Base-by-base conservation (phyloP, 2,888 invertebrate genomes). In the Eurois occulta region DNA sequence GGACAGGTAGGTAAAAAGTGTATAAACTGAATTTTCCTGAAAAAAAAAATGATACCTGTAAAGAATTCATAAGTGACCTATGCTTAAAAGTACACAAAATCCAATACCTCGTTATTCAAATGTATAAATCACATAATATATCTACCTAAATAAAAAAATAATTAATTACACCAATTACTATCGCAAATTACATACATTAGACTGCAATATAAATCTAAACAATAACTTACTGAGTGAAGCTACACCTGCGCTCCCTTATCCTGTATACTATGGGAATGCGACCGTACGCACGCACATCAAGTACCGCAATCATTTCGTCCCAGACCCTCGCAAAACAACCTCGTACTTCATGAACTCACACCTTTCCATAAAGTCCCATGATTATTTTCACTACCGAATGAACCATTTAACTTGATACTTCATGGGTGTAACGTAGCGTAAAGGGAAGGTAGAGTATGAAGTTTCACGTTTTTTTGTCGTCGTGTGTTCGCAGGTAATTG, bases 251-350 rank as follows among this genome's bases (percentile, higher is more conserved):
- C 88, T 90, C 93, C 94, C 93, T 92, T 94, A 93, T 95, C 94
- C 94, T 94, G 94, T 92, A 90, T 90, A 90, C 92, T 94, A 96
- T 96, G 96, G 95, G 95, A 96, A 96, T 96, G 93, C 91, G 91
- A 90, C 91, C 92, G 91, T 89, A 87, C 91, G 89, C 92, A 87
- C 91, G 91, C 88, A 90, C 92, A 95, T 93, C 90, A 94, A 93
- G 86, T 86, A 92, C 91, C 81, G 78, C 77, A 91, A 90, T 90
- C 78, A 89, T 80, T 87, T 64, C 76, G 81, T 67, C 81, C 80
- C 66, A 75, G 80, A 77, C 79, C 79, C 68, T 58, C 85, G 68
- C 75, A 81, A 86, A 90, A 78, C 89, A 94, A 92, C 89, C 58
- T 83, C 58, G 58, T 90, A 93, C 94, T 94, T 94, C 43, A 94